Percentiles rank a stretch among this genome's conserved stretches.
phyloP scores from a whole-genome alignment of 2,888 invertebrate species.

The Cheilosia vulpina region DNA sequence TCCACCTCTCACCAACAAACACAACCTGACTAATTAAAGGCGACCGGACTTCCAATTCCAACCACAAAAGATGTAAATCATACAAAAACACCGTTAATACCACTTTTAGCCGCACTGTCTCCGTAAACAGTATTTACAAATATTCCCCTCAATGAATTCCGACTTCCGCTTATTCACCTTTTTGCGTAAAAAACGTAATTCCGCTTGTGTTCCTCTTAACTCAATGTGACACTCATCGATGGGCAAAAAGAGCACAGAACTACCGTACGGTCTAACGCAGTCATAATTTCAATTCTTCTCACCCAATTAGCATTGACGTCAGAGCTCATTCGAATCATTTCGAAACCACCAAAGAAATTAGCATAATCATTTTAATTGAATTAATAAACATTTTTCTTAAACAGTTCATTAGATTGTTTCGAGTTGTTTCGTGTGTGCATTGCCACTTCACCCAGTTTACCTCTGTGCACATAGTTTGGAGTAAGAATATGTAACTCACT shows the following conservation, averaged over 20 bases:
- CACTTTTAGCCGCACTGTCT: not conserved
- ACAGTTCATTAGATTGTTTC: slow-evolving; percentile 42
- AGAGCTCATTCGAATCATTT: slow-evolving; percentile 48
- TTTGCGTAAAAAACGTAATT: slow-evolving; percentile 4
- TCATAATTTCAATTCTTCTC: slow-evolving; percentile 20
- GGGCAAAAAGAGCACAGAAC: not conserved
- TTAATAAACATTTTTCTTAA: slow-evolving; percentile 59
- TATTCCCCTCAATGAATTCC: not conserved
- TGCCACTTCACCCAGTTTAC: no score
- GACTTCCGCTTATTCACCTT: slow-evolving; percentile 20
- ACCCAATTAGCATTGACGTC: slow-evolving; percentile 70
- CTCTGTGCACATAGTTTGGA: no score
- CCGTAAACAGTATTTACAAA: not conserved
- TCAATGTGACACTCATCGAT: not conserved
- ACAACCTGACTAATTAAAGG: not conserved
- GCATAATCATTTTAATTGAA: slow-evolving; percentile 59
- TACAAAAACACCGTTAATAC: not conserved
- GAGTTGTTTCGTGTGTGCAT: not conserved
- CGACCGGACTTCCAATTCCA: not conserved
- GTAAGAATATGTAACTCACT: no score
- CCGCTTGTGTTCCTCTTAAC: not conserved
- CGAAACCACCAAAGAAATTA: slow-evolving; percentile 43
- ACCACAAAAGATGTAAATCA: not conserved
- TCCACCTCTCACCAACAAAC: not conserved
- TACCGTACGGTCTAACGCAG: not conserved